A percentile compares a stretch with the other conserved stretches of the same genome.
Evolutionary conservation across 2,888 invertebrate genomes (phyloP).

Genomic region (Chromoteleia sp.): DNA sequence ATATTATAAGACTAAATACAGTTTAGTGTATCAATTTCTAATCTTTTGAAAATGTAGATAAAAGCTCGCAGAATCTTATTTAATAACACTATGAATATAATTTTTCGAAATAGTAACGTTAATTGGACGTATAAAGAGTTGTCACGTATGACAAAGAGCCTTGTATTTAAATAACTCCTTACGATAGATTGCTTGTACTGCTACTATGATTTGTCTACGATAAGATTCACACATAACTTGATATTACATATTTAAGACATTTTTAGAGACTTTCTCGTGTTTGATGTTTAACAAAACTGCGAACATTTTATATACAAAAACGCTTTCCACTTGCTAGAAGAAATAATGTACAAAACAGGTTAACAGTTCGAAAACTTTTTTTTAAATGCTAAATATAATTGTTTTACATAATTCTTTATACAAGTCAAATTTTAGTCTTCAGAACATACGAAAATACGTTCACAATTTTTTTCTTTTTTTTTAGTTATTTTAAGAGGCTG

Average conservation of each 20-base stretch:
- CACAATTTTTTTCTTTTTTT: no score
- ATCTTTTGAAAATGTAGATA: constrained; percentile 56
- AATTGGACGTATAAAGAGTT: constrained; percentile 50
- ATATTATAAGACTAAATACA: constrained; percentile 52
- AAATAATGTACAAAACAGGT: constrained; percentile 38
- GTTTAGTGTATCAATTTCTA: constrained; percentile 45
- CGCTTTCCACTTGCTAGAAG: no score
- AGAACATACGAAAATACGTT: constrained; percentile 25
- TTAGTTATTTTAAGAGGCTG: no score
- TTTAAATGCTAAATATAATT: constrained; percentile 28
- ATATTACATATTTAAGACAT: constrained; percentile 17
- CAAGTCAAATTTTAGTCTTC: constrained; percentile 12
- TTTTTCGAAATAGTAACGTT: constrained; percentile 45
- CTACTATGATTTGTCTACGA: constrained; percentile 35
- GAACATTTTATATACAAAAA: constrained; percentile 32
- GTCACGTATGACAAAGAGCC: constrained; percentile 26
- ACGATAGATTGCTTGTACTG: constrained; percentile 43
- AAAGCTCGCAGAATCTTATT: constrained; percentile 52
- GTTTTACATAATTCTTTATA: constrained; percentile 27
- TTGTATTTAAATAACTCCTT: constrained; percentile 27
- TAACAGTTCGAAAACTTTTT: constrained; percentile 23
- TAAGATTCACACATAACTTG: constrained; percentile 19
- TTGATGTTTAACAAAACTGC: constrained; percentile 42
- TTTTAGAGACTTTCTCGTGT: background rate
- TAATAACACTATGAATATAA: constrained; percentile 43